Base-by-base conservation (phyloP, 2,888 invertebrate species). In the Diaprepes abbreviatus region DNA sequence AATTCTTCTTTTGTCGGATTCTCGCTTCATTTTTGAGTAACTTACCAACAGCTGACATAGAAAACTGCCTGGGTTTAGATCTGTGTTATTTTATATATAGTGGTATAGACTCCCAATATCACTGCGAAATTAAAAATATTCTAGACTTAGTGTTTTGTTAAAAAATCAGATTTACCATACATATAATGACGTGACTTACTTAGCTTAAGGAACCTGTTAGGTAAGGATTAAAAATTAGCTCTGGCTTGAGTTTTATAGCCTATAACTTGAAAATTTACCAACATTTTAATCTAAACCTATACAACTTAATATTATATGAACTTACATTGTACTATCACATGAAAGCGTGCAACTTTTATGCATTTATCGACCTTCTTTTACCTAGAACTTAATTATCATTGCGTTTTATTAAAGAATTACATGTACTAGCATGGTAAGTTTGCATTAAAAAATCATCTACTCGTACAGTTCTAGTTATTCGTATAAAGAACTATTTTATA, bases 321-420 rank as follows among this genome's bases (percentile, higher is more conserved):
- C 28, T 48, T 33, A 3, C 16, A 17, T 43, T 43, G 12, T 7
- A 43, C 10, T 50, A 31, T 57, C 14, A 21, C 12, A 57, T 24
- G 9, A 58, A 40, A 28, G 31, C 58, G 31, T 58, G 58, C 31
- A 28, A 24, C 17, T 58, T 31, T 31, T 28, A 9, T n/a, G n/a
- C 28, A 3, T 19, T 58, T 58, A 40, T 40, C 40, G 40, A 28
- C 24, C 43, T 16, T 40, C 40, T 17, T 43, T 58, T 40, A 17
- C 43, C 28, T 31, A 31, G 43, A 58, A 58, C 28, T 43, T 43
- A 58, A 58, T 58, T 58, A 24, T 43, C 28, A 58, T 58, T 58
- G 58, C 58, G 58, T 58, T 58, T 58, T 40, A 43, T 58, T 58
- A 31, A 58, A 28, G 28, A 40, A 58, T 58, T 58, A 6, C 58